Evolutionary conservation across 2,113 vertebrate species (phyloP).

Genomic region (Picathartes gymnocephalus): DNA sequence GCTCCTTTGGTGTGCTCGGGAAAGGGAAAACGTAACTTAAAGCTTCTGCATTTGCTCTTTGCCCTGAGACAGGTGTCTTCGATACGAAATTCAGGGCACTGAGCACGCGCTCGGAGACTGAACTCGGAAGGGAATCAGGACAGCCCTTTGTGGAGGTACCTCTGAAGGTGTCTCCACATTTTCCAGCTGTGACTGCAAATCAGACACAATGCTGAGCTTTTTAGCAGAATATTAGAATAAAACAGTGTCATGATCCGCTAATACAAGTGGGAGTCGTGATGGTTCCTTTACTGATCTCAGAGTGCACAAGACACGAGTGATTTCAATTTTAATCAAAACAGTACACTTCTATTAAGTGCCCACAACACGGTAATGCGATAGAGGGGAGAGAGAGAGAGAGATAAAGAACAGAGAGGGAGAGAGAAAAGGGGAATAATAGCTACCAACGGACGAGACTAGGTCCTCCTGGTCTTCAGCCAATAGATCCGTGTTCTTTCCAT

Average conservation of each 20-base stretch:
- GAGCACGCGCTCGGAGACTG: background rate
- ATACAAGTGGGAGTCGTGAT: too few relatives aligned
- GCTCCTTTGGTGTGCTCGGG: background rate
- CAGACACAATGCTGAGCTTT: background rate
- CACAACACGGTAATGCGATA: too few relatives aligned
- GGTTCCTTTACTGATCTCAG: too few relatives aligned
- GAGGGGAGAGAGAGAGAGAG: too few relatives aligned
- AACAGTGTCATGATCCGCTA: rapidly evolving
- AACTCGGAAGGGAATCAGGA: background rate
- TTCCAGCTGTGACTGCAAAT: background rate
- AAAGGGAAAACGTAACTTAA: background rate
- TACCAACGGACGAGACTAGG: too few relatives aligned
- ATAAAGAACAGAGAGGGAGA: too few relatives aligned
- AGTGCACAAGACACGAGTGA: too few relatives aligned
- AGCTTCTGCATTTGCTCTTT: background rate
- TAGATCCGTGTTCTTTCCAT: too few relatives aligned
- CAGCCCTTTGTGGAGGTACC: background rate
- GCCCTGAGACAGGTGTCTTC: background rate
- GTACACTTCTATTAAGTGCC: too few relatives aligned
- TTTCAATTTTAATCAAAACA: too few relatives aligned
- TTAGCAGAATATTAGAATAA: background rate
- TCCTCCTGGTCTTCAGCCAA: too few relatives aligned
- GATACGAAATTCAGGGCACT: background rate
- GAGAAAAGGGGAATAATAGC: too few relatives aligned
- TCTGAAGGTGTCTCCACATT: background rate